Evolutionary conservation across 2,797 vertebrate species (phyloP), one percentile per base, ranked within the genome.

Genomic region (Cynodonichthys magdalenae): DNA sequence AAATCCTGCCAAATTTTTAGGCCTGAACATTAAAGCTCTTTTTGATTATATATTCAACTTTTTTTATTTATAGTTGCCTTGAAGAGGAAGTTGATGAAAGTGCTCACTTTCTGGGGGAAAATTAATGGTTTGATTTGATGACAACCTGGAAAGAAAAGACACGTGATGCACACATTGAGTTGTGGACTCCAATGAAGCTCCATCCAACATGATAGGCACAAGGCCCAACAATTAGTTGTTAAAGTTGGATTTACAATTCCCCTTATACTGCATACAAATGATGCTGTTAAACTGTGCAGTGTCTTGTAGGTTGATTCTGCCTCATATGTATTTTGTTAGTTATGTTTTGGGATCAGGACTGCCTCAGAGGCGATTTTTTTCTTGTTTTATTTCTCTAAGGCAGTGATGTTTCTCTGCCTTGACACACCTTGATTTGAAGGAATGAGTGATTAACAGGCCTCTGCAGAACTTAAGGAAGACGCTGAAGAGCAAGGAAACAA

Each of bases 1-100:
- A 89, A 86, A 83, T 55, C 69, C 57, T 75, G 81, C 89, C 87
- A 89, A 63, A 59, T 44, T 53, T 82, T 31, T 79, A 74, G 68
- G 69, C 58, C 59, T 48, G 59, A 59, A 77, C 62, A 80, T 74
- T 63, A 80, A 74, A 83, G 67, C 52, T 70, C 6, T 53, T 82
- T 63, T 39, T 39, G 36, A 12, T 11, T 11, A 36, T 36, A 39
- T 2, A 39, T 39, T 12, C 36, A 39, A 14, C 44, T 15, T 27
- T 17, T n/a, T 18, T 14, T 27, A 28, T 6, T 79, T 66, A 81
- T 69, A 36, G 61, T 24, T 54, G 61, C 58, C 34, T 62, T 57
- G 50, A 74, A 69, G 29, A 2, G 54, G 58, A 79, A 24, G 48
- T 58, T 84, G 64, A 75, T 73, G 65, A 74, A 83, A 82, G 63